phyloP scores from a whole-genome alignment of 2,888 invertebrate species.

The Geophilus truncorum region DNA sequence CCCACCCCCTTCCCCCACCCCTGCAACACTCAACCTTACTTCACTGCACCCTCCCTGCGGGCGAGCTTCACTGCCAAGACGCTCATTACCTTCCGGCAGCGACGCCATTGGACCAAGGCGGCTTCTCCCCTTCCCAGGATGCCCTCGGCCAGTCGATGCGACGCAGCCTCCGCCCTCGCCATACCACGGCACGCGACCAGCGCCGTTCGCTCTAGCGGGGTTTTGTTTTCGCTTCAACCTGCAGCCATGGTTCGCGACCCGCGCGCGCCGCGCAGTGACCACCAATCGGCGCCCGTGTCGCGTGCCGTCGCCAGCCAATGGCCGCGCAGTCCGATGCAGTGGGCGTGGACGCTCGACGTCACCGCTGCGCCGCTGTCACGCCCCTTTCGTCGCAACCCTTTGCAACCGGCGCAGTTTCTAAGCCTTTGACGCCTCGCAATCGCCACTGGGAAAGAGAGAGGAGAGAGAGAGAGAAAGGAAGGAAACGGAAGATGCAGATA shows the following conservation, averaged over 20 bases:
- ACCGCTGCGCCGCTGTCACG: neutral
- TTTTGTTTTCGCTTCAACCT: conserved; percentile 3
- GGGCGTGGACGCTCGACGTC: neutral
- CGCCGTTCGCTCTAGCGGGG: neutral
- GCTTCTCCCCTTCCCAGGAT: conserved; percentile 14
- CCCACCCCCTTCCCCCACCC: neutral
- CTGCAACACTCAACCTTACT: neutral
- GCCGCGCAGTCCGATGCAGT: conserved; percentile 6
- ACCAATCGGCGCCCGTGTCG: neutral
- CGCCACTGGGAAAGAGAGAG: neutral
- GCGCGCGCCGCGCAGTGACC: conserved; percentile 12
- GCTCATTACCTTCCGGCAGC: conserved; percentile 16
- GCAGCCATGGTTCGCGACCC: conserved; percentile 20
- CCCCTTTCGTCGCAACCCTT: conserved; percentile 10
- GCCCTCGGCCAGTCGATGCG: conserved; percentile 16
- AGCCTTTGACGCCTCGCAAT: conserved; percentile 1
- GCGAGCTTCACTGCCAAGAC: neutral
- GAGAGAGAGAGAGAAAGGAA: neutral
- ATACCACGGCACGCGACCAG: neutral
- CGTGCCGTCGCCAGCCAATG: conserved; percentile 15
- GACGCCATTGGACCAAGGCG: conserved; percentile 20
- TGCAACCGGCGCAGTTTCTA: neutral
- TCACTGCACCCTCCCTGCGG: neutral
- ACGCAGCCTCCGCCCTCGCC: conserved; percentile 9
- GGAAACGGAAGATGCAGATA: conserved; percentile 9